Conservation (phyloP, 2,797 vertebrate species). For the Neopelma chrysocephalum region DNA sequence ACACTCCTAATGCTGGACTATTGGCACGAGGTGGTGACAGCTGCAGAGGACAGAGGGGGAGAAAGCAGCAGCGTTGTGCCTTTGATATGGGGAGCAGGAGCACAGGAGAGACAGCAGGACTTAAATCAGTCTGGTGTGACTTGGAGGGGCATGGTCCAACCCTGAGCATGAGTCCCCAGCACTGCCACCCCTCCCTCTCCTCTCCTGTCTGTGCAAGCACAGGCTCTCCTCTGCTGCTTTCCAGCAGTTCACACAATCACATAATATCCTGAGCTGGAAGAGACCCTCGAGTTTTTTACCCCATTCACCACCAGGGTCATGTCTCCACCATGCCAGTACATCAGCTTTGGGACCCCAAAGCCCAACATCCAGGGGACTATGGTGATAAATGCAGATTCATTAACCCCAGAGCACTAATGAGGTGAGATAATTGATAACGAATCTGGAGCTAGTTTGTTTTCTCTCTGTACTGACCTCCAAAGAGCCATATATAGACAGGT, state of each 20-base stretch:
- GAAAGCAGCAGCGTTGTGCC: not conserved
- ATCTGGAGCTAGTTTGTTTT: not conserved
- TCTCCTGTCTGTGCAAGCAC: no score
- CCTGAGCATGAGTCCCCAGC: rapidly evolving
- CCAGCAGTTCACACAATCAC: not conserved
- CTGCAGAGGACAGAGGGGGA: not conserved
- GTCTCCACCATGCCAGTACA: not conserved
- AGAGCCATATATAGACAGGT: rapidly evolving
- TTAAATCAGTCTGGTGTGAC: not conserved
- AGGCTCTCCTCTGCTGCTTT: not conserved
- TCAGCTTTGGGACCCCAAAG: not conserved
- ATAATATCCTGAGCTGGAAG: not conserved
- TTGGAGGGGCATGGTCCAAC: rapidly evolving
- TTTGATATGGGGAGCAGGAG: not conserved
- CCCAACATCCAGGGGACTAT: not conserved
- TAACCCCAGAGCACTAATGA: not conserved
- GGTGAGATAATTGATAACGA: rapidly evolving
- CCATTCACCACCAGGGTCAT: rapidly evolving
- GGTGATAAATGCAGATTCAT: not conserved
- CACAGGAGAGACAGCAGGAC: not conserved
- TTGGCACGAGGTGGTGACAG: constrained; percentile 7
- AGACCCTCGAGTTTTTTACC: not conserved
- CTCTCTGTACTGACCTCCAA: not conserved
- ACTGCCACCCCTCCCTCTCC: not conserved
- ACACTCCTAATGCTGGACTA: not conserved